Evolutionary conservation across 2,797 vertebrate genomes (phyloP).

Genomic region (Mergus octosetaceus): DNA sequence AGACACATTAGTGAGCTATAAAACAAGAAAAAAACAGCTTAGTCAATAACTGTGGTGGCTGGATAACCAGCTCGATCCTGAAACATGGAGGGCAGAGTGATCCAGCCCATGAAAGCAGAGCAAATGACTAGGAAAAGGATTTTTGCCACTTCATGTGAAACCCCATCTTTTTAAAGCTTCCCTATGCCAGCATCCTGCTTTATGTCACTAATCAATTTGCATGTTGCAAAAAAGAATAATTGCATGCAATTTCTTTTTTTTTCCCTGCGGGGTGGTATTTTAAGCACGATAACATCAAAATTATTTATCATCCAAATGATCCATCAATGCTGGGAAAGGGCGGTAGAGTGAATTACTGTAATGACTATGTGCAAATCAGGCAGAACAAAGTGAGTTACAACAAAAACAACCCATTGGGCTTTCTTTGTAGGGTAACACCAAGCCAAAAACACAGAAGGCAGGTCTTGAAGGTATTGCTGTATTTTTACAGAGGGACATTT

Average conservation of each 20-base stretch:
- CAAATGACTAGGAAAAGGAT: not conserved
- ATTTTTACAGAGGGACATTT: not conserved
- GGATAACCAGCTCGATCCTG: not conserved
- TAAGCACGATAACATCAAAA: not conserved
- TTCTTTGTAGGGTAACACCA: not conserved
- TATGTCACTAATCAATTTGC: not conserved
- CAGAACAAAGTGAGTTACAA: not conserved
- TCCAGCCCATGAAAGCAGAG: not conserved
- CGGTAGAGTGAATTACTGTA: not conserved
- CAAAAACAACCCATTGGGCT: not conserved
- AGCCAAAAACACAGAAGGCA: not conserved
- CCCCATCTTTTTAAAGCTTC: not conserved
- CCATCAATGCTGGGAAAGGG: not conserved
- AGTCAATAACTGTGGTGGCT: not conserved
- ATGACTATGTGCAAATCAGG: not conserved
- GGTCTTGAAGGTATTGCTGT: not conserved
- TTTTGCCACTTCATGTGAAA: not conserved
- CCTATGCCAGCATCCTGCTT: not conserved
- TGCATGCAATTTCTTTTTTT: not conserved
- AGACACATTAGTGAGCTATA: not conserved
- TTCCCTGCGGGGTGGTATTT: not conserved
- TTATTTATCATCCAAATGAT: not conserved
- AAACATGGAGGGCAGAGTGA: not conserved
- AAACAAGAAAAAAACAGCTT: not conserved
- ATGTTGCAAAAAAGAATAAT: not conserved